Evolutionary conservation across 1,140 invertebrate genomes (phyloP), one percentile per base, ranked within the genome.

Genomic region (Drosophila subobscura): DNA sequence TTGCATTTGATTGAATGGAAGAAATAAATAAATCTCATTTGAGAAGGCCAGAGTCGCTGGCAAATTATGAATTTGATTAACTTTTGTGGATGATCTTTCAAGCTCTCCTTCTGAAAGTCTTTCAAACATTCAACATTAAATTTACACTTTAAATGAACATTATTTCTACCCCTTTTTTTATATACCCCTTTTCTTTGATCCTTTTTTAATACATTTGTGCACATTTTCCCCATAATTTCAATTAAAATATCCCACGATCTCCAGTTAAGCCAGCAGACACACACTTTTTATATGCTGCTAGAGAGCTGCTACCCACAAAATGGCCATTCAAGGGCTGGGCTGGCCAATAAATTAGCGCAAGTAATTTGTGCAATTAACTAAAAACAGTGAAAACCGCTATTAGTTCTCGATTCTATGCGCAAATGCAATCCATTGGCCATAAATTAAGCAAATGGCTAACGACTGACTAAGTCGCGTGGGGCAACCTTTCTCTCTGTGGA

Each of bases 291-390:
- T 14, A 33, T 4, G 12, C n/a, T 2, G 8, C 5, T 4, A 23
- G 12, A 5, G 6, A 20, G 12, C 12, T 27, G 27, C n/a, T 27
- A 12, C 41, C 65, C 65, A 23, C 65, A 67, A 67, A 83, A 79
- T 67, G 33, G 59, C 52, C 40, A 70, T 58, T 27, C 57, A 22
- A 33, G 33, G 10, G 10, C 29, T 33, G 29, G 27, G 29, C 57
- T 71, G 60, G 57, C 56, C 61, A 76, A 85, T 80, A 85, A 79
- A 85, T 77, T 76, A 72, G 58, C 67, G 52, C 66, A 77, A 76
- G 80, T 85, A 77, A 84, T 84, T 84, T 77, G 67, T 49, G 76
- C 66, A 76, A 84, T 79, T 85, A 85, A 85, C 72, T 80, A 58
- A 63, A 74, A 71, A 63, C 40, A 58, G 49, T 79, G 59, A 68